phyloP scores from a whole-genome alignment of 1,140 invertebrate genomes.

The Drosophila ohnishii region DNA sequence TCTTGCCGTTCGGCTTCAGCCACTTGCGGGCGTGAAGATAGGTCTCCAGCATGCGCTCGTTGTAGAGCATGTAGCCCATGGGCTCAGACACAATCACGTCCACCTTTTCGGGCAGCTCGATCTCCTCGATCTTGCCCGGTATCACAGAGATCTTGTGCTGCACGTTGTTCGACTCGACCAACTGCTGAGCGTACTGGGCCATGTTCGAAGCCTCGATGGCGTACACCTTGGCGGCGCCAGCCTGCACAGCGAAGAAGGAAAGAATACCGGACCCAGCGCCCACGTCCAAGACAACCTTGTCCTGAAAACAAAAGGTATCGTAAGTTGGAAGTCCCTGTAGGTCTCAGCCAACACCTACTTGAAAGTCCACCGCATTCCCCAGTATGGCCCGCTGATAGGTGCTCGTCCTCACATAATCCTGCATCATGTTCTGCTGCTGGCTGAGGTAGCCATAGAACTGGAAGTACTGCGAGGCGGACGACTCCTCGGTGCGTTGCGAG shows the following conservation, averaged over 20 bases:
- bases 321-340: not conserved
- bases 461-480: constrained; percentile 98
- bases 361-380: constrained; percentile 96
- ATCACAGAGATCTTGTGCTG: constrained; percentile 95
- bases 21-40: constrained; percentile 99
- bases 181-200: constrained; percentile 96
- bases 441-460: constrained; percentile 99
- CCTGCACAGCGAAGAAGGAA: constrained; percentile 99
- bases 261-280: constrained; percentile 98
- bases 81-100: constrained; percentile 99
- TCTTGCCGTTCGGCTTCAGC: constrained; percentile 95
- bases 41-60: constrained; percentile 99
- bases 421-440: constrained; percentile 99
- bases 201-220: constrained; percentile 99
- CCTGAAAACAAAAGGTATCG: constrained; percentile 72
- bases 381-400: constrained; percentile 99
- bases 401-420: constrained; percentile 98
- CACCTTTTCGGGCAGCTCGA: constrained; percentile 96
- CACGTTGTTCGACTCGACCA: constrained; percentile 96
- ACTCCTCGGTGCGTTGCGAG: constrained; percentile 97
- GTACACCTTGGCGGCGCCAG: constrained; percentile 98
- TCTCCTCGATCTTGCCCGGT: constrained; percentile 99
- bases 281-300: constrained; percentile 97
- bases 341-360: constrained; percentile 77
- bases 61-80: constrained; percentile 99